phyloP scores from a whole-genome alignment of 2,797 vertebrate species.

The Salmo trutta region DNA sequence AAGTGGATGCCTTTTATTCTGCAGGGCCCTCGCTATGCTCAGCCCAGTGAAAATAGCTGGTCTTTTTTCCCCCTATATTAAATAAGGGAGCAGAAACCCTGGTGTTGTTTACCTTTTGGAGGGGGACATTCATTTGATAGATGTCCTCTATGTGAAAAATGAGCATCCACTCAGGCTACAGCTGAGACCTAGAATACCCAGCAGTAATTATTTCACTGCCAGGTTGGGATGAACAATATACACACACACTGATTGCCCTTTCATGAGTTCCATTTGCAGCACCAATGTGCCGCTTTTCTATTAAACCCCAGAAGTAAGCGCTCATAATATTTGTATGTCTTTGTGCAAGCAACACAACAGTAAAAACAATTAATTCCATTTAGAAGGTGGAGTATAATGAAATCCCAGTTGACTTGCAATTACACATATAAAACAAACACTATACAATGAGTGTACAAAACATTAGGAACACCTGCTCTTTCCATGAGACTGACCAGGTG shows the following conservation, averaged over 20 bases:
- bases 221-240: conserved; percentile 33
- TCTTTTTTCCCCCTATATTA: conserved; percentile 23
- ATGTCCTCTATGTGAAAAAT: conserved; percentile 35
- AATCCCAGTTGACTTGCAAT: neutral
- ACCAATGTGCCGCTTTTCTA: conserved; percentile 6
- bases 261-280: conserved; percentile 21
- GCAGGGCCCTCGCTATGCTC: conserved; percentile 33
- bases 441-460: neutral
- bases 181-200: conserved; percentile 34
- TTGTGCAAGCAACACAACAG: conserved; percentile 7
- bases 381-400: conserved; percentile 9
- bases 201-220: conserved; percentile 41
- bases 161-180: conserved; percentile 7
- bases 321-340: conserved; percentile 11
- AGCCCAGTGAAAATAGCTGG: conserved; percentile 45
- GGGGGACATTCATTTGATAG: conserved; percentile 34
- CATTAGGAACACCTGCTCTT: no score
- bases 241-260: conserved; percentile 6
- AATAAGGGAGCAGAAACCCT: conserved; percentile 8
- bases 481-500: no score
- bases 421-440: neutral
- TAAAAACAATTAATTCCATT: neutral
- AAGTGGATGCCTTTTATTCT: conserved; percentile 6
- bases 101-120: conserved; percentile 43
- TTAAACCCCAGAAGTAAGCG: conserved; percentile 5